phyloP scores from a whole-genome alignment of 2,113 vertebrate genomes.

The Gila orcuttii region DNA sequence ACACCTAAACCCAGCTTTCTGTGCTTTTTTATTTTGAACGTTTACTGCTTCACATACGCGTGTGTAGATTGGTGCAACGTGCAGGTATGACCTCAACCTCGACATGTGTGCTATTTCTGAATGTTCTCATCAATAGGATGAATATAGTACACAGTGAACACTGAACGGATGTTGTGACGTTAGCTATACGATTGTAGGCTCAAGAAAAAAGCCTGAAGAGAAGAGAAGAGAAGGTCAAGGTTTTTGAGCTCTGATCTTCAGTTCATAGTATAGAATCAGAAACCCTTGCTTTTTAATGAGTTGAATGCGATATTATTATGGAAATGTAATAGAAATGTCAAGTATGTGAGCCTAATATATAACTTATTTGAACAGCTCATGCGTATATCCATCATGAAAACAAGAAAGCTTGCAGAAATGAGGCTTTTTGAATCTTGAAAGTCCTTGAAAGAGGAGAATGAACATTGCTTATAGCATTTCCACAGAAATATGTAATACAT shows the following conservation, averaged over 20 bases:
- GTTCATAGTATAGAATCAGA: neutral
- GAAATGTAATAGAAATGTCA: neutral
- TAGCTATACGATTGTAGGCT: neutral
- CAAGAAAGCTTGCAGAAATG: neutral
- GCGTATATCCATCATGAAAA: neutral
- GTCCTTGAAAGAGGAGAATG: neutral
- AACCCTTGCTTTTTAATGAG: neutral
- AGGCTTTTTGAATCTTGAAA: neutral
- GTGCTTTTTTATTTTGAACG: neutral
- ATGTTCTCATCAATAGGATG: neutral
- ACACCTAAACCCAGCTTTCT: neutral
- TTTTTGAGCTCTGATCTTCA: neutral
- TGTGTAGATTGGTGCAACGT: neutral
- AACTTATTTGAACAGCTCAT: neutral
- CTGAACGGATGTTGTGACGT: neutral
- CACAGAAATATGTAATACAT: neutral
- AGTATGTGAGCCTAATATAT: neutral
- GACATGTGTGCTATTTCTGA: slow-evolving; percentile 2
- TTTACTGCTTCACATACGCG: slow-evolving; percentile 22
- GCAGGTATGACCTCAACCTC: neutral
- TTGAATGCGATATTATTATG: neutral
- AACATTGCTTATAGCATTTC: neutral
- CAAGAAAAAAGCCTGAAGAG: neutral
- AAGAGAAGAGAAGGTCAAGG: neutral
- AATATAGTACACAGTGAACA: neutral